Evolutionary conservation across 2,888 invertebrate species (phyloP).

Genomic region (Agrochola macilenta): DNA sequence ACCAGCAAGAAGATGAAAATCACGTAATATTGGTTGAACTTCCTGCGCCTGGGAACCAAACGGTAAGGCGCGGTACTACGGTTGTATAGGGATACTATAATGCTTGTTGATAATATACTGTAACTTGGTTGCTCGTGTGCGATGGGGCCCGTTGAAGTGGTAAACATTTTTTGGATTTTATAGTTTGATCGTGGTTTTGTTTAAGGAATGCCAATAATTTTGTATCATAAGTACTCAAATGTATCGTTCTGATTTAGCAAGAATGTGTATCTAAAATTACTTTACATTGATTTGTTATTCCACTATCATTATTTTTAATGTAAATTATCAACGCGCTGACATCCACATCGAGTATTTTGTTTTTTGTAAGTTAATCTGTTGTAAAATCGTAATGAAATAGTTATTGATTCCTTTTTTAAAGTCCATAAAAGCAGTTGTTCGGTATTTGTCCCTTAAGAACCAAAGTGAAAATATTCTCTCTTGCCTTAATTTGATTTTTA

Average conservation of each 20-base stretch:
- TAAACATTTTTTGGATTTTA: neutral
- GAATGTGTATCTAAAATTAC: neutral
- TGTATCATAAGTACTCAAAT: neutral
- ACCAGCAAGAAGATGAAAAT: slow-evolving; percentile 89
- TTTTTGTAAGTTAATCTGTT: slow-evolving; percentile 52
- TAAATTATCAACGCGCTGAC: slow-evolving; percentile 37
- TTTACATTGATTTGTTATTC: slow-evolving; percentile 4
- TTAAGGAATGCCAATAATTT: neutral
- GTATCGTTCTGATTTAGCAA: slow-evolving; percentile 5
- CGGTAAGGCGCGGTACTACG: slow-evolving; percentile 51
- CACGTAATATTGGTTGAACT: slow-evolving; percentile 86
- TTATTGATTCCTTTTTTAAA: slow-evolving; percentile 47
- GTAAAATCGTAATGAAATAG: slow-evolving; percentile 57
- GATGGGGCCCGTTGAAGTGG: slow-evolving; percentile 33
- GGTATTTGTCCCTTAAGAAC: slow-evolving; percentile 46
- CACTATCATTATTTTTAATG: neutral
- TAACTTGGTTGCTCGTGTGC: slow-evolving; percentile 59
- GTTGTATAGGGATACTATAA: slow-evolving; percentile 64
- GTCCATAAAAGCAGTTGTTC: slow-evolving; percentile 25
- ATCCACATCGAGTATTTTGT: slow-evolving; percentile 51
- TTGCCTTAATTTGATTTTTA: slow-evolving; percentile 57
- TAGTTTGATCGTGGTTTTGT: neutral
- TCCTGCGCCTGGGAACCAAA: slow-evolving; percentile 63
- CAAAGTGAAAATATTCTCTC: slow-evolving; percentile 55
- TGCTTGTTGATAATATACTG: slow-evolving; percentile 67